phyloP scores from a whole-genome alignment of 1,140 invertebrate genomes.

The Triops cancriformis region DNA sequence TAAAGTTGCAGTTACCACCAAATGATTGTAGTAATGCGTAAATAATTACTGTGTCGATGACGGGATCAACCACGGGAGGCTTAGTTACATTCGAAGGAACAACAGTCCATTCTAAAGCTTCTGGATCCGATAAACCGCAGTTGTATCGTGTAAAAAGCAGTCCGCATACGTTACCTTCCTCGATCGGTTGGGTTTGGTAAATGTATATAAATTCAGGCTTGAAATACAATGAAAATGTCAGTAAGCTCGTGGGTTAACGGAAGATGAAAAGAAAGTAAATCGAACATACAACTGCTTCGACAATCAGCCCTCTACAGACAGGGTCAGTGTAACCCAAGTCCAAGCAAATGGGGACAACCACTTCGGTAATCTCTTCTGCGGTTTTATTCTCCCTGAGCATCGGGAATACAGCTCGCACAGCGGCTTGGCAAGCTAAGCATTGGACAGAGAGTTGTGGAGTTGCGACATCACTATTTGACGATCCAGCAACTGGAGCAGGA shows the following conservation, averaged over 20 bases:
- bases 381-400: constrained; percentile 9
- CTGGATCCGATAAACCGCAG: constrained; percentile 36
- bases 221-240: not conserved
- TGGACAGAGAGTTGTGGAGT: not conserved
- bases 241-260: too few species aligned
- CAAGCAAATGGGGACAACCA: not conserved
- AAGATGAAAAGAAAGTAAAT: not conserved
- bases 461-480: not conserved
- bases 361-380: constrained; percentile 4
- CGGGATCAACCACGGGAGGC: constrained; percentile 9
- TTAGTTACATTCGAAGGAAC: constrained; percentile 24
- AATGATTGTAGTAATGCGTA: not conserved
- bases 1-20: not conserved
- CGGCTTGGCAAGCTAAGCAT: constrained; percentile 12
- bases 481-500: not conserved
- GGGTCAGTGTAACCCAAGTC: not conserved
- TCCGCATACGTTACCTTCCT: constrained; percentile 42
- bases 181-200: not conserved
- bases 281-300: constrained; percentile 5
- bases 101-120: constrained; percentile 47
- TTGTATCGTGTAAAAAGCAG: constrained; percentile 44
- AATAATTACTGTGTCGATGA: not conserved
- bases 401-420: not conserved
- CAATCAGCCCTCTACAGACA: constrained; percentile 2
- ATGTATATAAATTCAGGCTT: constrained; percentile 27